Evolutionary conservation across 2,113 vertebrate genomes (phyloP).

Genomic region (Lycaon pictus): DNA sequence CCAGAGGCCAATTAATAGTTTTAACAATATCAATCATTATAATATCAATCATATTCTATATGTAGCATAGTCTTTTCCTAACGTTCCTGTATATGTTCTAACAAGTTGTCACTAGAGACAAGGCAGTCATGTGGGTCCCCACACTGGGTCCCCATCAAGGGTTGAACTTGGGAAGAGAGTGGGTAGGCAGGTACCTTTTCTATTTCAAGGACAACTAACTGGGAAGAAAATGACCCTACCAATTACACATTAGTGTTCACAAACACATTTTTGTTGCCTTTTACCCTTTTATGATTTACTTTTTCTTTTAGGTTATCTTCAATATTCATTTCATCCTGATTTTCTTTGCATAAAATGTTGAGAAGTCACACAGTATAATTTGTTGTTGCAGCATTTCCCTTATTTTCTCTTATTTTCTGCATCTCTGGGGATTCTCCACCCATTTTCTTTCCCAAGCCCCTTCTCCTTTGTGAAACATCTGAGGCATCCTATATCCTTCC

Average conservation of each 20-base stretch:
- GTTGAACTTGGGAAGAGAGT: not conserved
- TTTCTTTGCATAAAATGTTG: not conserved
- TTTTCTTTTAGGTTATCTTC: not conserved
- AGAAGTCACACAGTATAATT: not conserved
- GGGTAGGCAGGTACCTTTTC: not conserved
- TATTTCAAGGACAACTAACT: not conserved
- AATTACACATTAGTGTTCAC: not conserved
- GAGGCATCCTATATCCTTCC: not conserved
- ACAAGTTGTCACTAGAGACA: not conserved
- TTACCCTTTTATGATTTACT: not conserved
- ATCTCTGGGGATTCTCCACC: not conserved
- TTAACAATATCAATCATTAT: conserved; percentile 64
- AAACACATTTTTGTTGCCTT: not conserved
- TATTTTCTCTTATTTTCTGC: not conserved
- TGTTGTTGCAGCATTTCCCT: not conserved
- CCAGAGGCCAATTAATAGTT: not conserved
- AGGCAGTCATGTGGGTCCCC: not conserved
- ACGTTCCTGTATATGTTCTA: not conserved
- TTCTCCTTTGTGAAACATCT: not conserved
- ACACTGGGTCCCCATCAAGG: not conserved
- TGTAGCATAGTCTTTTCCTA: not conserved
- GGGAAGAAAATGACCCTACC: not conserved
- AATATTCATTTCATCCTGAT: not conserved
- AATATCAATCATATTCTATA: conserved; percentile 57
- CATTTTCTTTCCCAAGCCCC: not conserved